A percentile compares a stretch with the other conserved stretches of the same genome.
Conservation (phyloP, 2,113 vertebrate species). For the Chitala chitala region DNA sequence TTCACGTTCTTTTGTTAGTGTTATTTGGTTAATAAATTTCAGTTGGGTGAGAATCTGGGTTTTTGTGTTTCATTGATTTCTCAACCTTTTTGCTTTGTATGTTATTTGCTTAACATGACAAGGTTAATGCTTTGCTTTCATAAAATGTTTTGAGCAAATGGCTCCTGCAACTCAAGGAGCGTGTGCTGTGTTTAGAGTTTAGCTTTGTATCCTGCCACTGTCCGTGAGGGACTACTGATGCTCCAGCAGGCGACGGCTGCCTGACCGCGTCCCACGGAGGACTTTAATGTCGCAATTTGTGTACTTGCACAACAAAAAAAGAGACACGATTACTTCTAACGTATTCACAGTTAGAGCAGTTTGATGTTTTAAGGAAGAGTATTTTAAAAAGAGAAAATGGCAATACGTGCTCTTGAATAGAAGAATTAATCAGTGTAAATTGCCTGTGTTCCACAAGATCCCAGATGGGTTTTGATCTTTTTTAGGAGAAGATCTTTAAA, state of each 20-base stretch:
- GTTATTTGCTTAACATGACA: too few relatives aligned
- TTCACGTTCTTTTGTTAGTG: too few relatives aligned
- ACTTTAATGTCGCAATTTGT: slow-evolving; percentile 1
- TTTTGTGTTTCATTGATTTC: too few relatives aligned
- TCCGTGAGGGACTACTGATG: background rate
- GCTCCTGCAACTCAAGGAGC: background rate
- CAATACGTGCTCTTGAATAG: slow-evolving; percentile 54
- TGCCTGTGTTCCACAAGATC: slow-evolving; percentile 40
- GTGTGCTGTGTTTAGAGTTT: background rate
- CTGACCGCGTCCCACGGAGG: background rate
- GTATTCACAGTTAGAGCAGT: slow-evolving; percentile 9
- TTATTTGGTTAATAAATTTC: too few relatives aligned
- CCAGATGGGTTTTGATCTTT: slow-evolving; percentile 56
- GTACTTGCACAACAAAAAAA: background rate
- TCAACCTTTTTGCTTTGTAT: too few relatives aligned
- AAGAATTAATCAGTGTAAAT: slow-evolving; percentile 41
- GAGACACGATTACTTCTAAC: background rate
- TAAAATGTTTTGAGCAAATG: background rate
- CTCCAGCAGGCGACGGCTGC: background rate
- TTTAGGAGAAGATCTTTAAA: slow-evolving; percentile 16
- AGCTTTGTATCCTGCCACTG: background rate
- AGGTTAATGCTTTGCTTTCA: too few relatives aligned
- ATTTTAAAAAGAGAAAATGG: slow-evolving; percentile 44
- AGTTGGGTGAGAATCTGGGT: too few relatives aligned
- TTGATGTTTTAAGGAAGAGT: slow-evolving; percentile 29